phyloP scores from a whole-genome alignment of 30 jellyfish, hydroid and myxozoan species.

The Chrysaora quinquecirrha region DNA sequence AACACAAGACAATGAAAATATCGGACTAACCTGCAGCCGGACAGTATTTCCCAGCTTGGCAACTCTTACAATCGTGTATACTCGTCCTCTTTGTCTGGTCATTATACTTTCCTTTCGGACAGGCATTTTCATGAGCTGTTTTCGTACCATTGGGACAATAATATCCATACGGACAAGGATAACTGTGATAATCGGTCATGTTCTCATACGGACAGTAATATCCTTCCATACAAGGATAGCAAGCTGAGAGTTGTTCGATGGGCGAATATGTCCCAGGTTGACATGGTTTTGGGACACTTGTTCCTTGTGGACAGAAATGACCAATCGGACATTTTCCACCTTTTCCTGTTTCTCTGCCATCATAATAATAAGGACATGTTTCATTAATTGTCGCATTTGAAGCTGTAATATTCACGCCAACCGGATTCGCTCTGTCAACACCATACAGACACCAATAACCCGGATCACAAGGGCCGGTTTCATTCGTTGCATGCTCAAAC shows the following conservation, averaged over 20 bases:
- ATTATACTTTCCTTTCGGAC: slow-evolving; percentile 91
- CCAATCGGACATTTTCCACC: slow-evolving; percentile 99
- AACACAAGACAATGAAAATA: too few species aligned
- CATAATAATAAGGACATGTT: slow-evolving; percentile 82
- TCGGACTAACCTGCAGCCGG: slow-evolving; percentile 83
- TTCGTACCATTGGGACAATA: slow-evolving; percentile 96
- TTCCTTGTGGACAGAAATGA: slow-evolving; percentile 84
- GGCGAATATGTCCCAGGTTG: slow-evolving; percentile 93
- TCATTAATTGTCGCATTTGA: slow-evolving; percentile 47
- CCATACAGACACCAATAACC: slow-evolving; percentile 98
- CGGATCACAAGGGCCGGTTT: slow-evolving; percentile 83
- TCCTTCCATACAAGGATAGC: slow-evolving; percentile 95
- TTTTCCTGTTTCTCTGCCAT: slow-evolving; percentile 89
- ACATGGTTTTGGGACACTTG: slow-evolving; percentile 82
- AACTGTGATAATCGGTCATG: slow-evolving; percentile 84
- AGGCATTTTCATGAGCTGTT: slow-evolving; percentile 64
- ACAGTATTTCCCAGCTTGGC: slow-evolving; percentile 93
- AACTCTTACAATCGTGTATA: slow-evolving; percentile 73
- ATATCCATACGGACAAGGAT: slow-evolving; percentile 91
- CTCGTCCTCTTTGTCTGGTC: slow-evolving; percentile 54
- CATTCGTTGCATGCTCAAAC: slow-evolving; percentile 66
- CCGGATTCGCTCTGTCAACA: slow-evolving; percentile 91
- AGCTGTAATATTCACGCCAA: slow-evolving; percentile 71
- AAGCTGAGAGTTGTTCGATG: slow-evolving; percentile 63
- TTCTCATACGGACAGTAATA: slow-evolving; percentile 85